phyloP scores from a whole-genome alignment of 2,888 invertebrate species.

The Mesorhabditis sp. region DNA sequence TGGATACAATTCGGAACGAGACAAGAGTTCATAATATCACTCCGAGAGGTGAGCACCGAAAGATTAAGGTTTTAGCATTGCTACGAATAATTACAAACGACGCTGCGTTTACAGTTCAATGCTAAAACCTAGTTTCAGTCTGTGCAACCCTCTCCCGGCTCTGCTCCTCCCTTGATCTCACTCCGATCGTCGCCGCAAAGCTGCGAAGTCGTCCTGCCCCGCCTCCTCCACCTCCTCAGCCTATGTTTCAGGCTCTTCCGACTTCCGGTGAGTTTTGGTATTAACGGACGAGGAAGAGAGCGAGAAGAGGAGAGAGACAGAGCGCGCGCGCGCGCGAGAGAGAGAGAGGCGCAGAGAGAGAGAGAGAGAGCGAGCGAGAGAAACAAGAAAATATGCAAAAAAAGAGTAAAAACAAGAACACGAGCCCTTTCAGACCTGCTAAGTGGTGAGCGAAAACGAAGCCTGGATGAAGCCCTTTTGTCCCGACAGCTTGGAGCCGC shows the following conservation, averaged over 20 bases:
- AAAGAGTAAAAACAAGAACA: background rate
- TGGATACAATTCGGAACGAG: background rate
- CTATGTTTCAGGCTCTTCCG: background rate
- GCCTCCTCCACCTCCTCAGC: background rate
- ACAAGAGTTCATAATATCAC: conserved; percentile 4
- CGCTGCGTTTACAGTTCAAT: no score
- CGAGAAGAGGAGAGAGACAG: background rate
- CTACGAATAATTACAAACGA: no score
- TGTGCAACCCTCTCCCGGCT: background rate
- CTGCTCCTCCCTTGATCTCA: background rate
- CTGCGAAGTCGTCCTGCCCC: background rate
- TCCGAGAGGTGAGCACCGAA: background rate
- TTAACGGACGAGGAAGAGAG: background rate
- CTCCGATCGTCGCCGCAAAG: background rate
- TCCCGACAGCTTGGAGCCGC: background rate
- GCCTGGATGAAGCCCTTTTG: background rate
- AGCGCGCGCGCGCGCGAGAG: no score
- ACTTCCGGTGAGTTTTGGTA: background rate
- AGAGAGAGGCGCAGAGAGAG: no score
- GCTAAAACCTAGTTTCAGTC: background rate
- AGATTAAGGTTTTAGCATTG: no score
- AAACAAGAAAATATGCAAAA: no score
- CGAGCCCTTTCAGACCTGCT: background rate
- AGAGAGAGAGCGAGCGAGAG: no score
- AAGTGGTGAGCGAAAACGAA: conserved; percentile 2